A percentile compares a stretch with the other conserved stretches of the same genome.
Conservation (phyloP, 2,888 invertebrate genomes). For the Diplolepis rosae region DNA sequence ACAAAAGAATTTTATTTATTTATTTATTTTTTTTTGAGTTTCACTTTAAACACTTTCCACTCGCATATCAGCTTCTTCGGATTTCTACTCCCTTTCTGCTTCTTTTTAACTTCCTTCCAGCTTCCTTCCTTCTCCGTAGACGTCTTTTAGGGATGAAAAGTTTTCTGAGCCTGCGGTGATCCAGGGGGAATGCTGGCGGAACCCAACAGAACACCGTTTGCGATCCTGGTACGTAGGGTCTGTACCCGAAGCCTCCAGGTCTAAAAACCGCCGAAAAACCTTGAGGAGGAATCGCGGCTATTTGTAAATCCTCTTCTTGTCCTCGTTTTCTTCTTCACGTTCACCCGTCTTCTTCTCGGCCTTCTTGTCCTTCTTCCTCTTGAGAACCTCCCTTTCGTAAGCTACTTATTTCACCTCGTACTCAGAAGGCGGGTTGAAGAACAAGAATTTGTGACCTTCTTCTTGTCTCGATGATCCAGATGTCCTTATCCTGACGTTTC, state of each 20-base stretch:
- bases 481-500: too few species aligned
- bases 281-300: background rate
- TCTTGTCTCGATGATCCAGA: too few species aligned
- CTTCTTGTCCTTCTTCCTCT: background rate
- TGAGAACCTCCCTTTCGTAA: background rate
- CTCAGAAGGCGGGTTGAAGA: background rate
- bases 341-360: background rate
- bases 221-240: background rate
- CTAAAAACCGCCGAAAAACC: constrained; percentile 5
- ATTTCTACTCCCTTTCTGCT: background rate
- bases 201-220: background rate
- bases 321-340: too few species aligned
- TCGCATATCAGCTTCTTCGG: background rate
- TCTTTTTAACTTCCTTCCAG: background rate
- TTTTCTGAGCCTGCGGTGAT: background rate
- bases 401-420: background rate
- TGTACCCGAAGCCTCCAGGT: background rate
- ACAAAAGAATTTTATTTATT: too few species aligned
- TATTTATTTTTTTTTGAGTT: too few species aligned
- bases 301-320: background rate
- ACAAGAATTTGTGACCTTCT: too few species aligned
- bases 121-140: too few species aligned
- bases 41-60: too few species aligned
- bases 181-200: background rate
- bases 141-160: too few species aligned